A percentile compares a stretch with the other conserved stretches of the same genome.
phyloP scores from a whole-genome alignment of 1,140 invertebrate species.

The Halesus radiatus region DNA sequence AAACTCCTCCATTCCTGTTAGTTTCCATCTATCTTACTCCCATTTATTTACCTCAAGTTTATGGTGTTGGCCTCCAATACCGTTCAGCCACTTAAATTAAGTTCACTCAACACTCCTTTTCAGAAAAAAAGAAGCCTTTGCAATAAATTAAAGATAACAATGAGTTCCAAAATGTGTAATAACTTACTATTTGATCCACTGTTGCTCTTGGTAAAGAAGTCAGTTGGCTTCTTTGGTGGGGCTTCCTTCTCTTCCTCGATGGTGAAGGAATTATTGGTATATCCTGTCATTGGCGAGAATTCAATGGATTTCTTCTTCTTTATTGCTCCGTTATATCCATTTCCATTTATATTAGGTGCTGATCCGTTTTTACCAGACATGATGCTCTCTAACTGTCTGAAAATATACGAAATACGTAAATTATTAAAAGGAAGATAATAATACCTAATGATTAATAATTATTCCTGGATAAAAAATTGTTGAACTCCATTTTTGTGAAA shows the following conservation, averaged over 20 bases:
- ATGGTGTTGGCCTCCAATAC: too few relatives aligned
- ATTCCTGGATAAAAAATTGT: too few relatives aligned
- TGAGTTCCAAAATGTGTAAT: not conserved
- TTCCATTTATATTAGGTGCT: not conserved
- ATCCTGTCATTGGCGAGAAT: constrained; percentile 66
- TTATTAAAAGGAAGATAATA: too few relatives aligned
- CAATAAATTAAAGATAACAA: not conserved
- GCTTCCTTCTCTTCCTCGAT: constrained; percentile 63
- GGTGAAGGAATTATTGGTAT: constrained; percentile 73
- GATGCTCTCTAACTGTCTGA: constrained; percentile 36
- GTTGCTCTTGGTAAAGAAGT: constrained; percentile 24
- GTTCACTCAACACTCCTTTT: not conserved
- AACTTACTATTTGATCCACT: constrained; percentile 33
- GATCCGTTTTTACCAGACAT: constrained; percentile 49
- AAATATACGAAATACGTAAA: not conserved
- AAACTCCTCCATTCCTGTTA: too few relatives aligned
- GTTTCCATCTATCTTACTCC: too few relatives aligned
- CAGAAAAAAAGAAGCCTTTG: not conserved
- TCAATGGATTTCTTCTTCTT: constrained; percentile 68
- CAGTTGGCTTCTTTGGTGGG: constrained; percentile 4
- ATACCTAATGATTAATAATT: too few relatives aligned
- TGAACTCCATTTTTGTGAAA: too few relatives aligned
- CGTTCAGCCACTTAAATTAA: too few relatives aligned
- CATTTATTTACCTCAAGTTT: too few relatives aligned
- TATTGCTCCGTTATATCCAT: constrained; percentile 54